These are phyloP conservation scores for Lepidurus apus DNA, from an alignment of 1,140 invertebrate species.

Conservation along the genomic window DNA sequence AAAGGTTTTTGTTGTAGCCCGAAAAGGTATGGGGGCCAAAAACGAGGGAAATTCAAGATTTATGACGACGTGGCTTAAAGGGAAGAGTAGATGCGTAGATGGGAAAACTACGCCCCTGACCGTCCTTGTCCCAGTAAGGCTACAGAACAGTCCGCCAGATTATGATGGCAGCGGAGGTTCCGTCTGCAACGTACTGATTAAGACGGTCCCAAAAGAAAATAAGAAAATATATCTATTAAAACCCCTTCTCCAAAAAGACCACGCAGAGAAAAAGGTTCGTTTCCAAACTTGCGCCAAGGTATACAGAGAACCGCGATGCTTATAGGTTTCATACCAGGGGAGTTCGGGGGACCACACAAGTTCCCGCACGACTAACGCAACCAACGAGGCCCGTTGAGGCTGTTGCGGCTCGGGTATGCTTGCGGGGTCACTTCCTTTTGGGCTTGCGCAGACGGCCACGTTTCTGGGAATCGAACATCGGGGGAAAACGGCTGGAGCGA, in stretches of 20 bases:
- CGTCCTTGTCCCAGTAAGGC: constrained; percentile 20
- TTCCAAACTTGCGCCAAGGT: neutral
- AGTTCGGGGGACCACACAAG: constrained; percentile 3
- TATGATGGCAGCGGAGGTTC: neutral
- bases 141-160: neutral
- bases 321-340: too few relatives aligned
- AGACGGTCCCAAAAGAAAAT: neutral
- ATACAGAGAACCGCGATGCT: too few relatives aligned
- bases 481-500: neutral
- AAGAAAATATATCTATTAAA: neutral
- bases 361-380: neutral
- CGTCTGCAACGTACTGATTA: constrained; percentile 15
- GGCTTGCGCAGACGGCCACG: neutral
- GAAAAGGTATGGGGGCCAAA: neutral
- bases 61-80: neutral
- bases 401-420: neutral
- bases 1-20: neutral
- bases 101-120: constrained; percentile 20
- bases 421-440: neutral
- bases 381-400: too few relatives aligned
- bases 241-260: neutral
- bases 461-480: neutral
- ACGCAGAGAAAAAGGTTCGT: neutral
- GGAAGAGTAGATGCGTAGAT: neutral
- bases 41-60: neutral